Base-by-base conservation (phyloP, 2,888 invertebrate species). In the Aphelenchoides bicaudatus region DNA sequence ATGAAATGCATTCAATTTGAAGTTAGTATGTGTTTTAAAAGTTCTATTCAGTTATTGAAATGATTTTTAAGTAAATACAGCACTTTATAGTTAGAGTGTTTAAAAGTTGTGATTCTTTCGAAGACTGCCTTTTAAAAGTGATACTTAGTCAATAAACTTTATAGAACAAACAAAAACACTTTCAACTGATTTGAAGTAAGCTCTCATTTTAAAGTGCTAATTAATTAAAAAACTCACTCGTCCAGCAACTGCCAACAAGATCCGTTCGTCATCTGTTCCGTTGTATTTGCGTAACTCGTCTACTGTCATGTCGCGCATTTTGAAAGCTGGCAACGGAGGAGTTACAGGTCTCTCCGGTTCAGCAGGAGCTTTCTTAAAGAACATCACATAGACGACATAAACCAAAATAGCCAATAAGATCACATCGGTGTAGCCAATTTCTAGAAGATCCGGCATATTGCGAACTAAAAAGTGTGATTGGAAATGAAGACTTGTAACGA, bases 291-390 rank as follows among this genome's bases (percentile, higher is more conserved):
- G 56, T 30, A 76, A 62, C 51, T 77, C 69, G 21, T 66, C 67
- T 27, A 74, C 38, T 0, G 75, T 77, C 72, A 76, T 68, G 57
- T 76, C 76, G 47, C 65, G 62, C 66, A 70, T 74, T 39, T 64
- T 49, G 13, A 76, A 48, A 5, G 68, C 70, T 5, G 56, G 51
- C 19, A 71, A 37, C 43, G 56, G 19, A 10, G 39, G 50, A 5
- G 8, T n/a, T 8, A 16, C 6, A 25, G 38, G 38, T 13, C 21
- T 59, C 48, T 31, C 16, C n/a, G 48, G 48, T 16, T 46, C 56
- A 37, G 39, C 54, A 25, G 71, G 67, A 19, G 68, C 66, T 10
- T 49, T 51, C 59, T 73, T 64, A 25, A 64, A 62, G 55, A 71
- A 70, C 66, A 72, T 71, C 51, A 67, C 63, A 62, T 72, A 71